Evolutionary conservation across 2,797 vertebrate species (phyloP).

Genomic region (Alosa sapidissima): DNA sequence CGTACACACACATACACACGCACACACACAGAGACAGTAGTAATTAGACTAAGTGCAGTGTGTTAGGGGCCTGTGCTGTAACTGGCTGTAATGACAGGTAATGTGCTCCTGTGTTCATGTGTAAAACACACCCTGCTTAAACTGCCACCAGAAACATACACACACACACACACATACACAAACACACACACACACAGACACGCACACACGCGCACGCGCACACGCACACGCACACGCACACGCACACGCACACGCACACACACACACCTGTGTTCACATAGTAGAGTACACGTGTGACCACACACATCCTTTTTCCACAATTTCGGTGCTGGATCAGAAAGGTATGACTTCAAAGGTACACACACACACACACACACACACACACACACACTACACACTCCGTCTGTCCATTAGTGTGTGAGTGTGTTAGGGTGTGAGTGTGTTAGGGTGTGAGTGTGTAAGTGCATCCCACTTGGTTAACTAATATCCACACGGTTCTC

Average conservation of each 20-base stretch:
- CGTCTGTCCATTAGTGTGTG: too few relatives aligned
- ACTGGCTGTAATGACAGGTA: background rate
- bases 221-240: constrained; percentile 15
- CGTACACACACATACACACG: constrained; percentile 25
- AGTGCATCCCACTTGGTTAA: background rate
- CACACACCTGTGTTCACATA: background rate
- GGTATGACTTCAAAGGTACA: too few relatives aligned
- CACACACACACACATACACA: background rate
- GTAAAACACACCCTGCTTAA: background rate
- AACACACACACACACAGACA: background rate
- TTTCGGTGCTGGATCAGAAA: too few relatives aligned
- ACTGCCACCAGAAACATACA: background rate
- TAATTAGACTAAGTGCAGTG: background rate
- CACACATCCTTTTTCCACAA: too few relatives aligned
- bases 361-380: constrained; percentile 25
- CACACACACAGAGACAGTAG: background rate
- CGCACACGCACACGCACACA: constrained; percentile 14
- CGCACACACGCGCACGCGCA: constrained; percentile 19
- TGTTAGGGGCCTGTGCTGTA: background rate
- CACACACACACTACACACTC: constrained; percentile 28
- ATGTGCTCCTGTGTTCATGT: background rate
- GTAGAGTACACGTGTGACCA: too few relatives aligned
- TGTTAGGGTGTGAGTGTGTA: too few relatives aligned
- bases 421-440: too few relatives aligned
- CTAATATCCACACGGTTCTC: constrained; percentile 27